Conservation (phyloP, 2,797 vertebrate genomes). For the Picus viridis region DNA sequence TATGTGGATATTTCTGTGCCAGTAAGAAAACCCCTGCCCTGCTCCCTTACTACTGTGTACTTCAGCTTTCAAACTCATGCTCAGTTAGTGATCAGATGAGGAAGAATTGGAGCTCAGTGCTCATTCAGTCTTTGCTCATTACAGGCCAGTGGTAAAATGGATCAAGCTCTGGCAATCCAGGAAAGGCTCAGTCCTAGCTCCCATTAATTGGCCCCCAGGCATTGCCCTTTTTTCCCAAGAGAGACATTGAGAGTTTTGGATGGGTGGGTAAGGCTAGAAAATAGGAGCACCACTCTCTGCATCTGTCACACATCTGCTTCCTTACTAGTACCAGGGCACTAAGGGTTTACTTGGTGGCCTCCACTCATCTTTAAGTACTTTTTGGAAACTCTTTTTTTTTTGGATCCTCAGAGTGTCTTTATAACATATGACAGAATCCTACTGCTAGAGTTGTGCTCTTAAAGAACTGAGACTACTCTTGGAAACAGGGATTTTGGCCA, state of each 20-base stretch:
- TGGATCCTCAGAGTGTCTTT: neutral
- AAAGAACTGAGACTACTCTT: rapidly evolving
- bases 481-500: neutral
- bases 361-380: neutral
- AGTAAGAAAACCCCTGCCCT: neutral
- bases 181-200: neutral
- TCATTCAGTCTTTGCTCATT: neutral
- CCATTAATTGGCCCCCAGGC: neutral
- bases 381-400: neutral
- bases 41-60: neutral
- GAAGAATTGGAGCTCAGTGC: rapidly evolving
- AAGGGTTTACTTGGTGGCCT: neutral
- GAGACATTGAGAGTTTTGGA: neutral
- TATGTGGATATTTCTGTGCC: neutral
- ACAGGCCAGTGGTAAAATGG: neutral
- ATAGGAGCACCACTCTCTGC: rapidly evolving
- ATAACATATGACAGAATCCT: neutral
- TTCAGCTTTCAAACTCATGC: neutral
- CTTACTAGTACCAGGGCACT: neutral
- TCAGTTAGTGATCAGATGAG: rapidly evolving
- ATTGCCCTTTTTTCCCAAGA: neutral
- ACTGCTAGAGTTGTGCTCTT: neutral
- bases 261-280: neutral
- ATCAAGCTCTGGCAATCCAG: neutral
- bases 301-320: neutral